phyloP scores from a whole-genome alignment of 2,113 vertebrate species.

The Circaetus gallicus region DNA sequence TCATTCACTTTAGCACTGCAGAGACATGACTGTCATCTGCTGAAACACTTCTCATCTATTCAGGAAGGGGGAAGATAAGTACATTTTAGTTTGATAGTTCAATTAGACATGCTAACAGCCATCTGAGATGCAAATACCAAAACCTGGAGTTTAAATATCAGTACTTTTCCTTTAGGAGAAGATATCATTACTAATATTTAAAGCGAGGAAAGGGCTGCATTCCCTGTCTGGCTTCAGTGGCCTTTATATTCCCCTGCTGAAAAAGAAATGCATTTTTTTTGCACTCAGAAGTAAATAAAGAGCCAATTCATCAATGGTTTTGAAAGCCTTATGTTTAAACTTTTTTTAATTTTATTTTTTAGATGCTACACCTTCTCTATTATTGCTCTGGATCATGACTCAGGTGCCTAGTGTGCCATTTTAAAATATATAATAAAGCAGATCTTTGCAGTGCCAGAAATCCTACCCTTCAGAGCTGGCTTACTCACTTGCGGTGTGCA shows the following conservation, averaged over 20 bases:
- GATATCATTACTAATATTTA: background rate
- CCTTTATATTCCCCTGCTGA: background rate
- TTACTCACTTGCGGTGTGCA: slow-evolving; percentile 84
- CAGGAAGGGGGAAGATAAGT: background rate
- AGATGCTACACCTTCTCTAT: background rate
- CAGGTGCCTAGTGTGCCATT: background rate
- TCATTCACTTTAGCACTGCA: background rate
- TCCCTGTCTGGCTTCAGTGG: background rate
- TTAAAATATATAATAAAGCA: background rate
- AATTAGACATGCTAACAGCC: background rate
- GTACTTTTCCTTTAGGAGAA: background rate
- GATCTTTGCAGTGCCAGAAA: background rate
- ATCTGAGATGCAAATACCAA: slow-evolving; percentile 19
- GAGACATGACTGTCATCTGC: background rate
- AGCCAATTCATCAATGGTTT: background rate
- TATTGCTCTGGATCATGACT: background rate
- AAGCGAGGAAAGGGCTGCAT: background rate
- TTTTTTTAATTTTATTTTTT: background rate
- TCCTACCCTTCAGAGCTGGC: background rate
- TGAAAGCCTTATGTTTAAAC: background rate
- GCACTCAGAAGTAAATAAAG: background rate
- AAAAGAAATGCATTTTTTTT: background rate
- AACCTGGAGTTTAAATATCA: background rate
- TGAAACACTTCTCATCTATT: background rate
- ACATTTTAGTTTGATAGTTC: background rate